Evolutionary conservation across 2,888 invertebrate genomes (phyloP).

Genomic region (Synergus gifuensis): DNA sequence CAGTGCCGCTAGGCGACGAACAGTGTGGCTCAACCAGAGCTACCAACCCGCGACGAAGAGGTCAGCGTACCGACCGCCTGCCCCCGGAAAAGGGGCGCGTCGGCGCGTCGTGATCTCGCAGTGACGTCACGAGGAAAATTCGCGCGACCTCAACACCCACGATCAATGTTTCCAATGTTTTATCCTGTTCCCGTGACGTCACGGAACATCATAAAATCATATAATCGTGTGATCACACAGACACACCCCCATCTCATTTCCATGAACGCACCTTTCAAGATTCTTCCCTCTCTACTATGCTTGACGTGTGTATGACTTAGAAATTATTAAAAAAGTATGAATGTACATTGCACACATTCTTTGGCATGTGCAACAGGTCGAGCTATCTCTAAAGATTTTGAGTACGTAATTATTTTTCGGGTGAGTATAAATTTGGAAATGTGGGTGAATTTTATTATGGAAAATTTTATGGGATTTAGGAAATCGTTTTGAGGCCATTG

Average conservation of each 20-base stretch:
- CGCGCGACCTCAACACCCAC: conserved; percentile 10
- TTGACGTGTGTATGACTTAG: background rate
- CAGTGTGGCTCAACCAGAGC: conserved; percentile 26
- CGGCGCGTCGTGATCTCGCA: conserved; percentile 35
- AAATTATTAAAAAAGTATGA: conserved; percentile 25
- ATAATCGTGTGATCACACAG: background rate
- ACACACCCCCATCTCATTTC: background rate
- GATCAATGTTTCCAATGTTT: conserved; percentile 38
- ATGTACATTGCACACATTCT: conserved; percentile 10
- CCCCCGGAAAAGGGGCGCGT: conserved; percentile 23
- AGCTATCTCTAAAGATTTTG: background rate
- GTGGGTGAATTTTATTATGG: background rate
- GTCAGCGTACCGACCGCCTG: conserved; percentile 49
- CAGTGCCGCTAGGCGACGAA: conserved; percentile 7
- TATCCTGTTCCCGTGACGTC: background rate
- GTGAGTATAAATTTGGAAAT: background rate
- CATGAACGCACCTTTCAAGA: background rate
- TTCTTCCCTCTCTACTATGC: background rate
- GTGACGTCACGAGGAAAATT: conserved; percentile 27
- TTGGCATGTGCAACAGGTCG: conserved; percentile 34
- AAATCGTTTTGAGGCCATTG: background rate
- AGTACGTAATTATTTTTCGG: background rate
- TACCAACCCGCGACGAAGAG: conserved; percentile 42
- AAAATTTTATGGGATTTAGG: background rate
- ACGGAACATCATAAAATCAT: conserved; percentile 2